Conservation (phyloP, 2,888 invertebrate genomes). For the Dasysyrphus albostriatus region DNA sequence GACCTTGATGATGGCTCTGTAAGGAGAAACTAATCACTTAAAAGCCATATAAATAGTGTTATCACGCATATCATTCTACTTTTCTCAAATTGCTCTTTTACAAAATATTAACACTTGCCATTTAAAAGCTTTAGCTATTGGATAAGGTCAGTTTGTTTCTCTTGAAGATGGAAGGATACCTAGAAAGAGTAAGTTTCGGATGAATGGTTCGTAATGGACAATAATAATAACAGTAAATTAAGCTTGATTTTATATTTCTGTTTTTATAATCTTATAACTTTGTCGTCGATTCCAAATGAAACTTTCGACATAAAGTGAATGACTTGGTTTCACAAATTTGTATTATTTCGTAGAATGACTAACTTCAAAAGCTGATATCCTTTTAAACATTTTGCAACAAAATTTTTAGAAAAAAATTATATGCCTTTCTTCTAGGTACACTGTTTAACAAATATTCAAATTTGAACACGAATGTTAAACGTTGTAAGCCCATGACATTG, state of each 20-base stretch:
- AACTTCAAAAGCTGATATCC: too few species aligned
- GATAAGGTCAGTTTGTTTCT: not conserved
- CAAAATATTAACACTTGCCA: not conserved
- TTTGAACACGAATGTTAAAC: too few species aligned
- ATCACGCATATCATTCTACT: not conserved
- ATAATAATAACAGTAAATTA: not conserved
- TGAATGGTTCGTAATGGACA: not conserved
- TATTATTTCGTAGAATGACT: too few species aligned
- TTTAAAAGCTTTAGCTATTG: not conserved
- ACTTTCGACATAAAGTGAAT: too few species aligned
- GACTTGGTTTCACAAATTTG: too few species aligned
- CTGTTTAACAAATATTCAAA: too few species aligned
- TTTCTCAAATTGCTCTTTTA: not conserved
- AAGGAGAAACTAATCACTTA: slow-evolving; percentile 5
- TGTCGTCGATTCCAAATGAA: not conserved
- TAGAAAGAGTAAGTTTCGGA: not conserved
- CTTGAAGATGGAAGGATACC: not conserved
- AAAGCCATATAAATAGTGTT: not conserved
- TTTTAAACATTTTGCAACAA: too few species aligned
- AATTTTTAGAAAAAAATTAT: too few species aligned
- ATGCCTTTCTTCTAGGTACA: too few species aligned
- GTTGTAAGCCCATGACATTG: too few species aligned
- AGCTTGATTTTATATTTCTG: not conserved
- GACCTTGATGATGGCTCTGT: not conserved
- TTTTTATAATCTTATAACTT: too few species aligned